Base-by-base conservation (phyloP, 2,113 vertebrate species). In the Atrichornis clamosus region DNA sequence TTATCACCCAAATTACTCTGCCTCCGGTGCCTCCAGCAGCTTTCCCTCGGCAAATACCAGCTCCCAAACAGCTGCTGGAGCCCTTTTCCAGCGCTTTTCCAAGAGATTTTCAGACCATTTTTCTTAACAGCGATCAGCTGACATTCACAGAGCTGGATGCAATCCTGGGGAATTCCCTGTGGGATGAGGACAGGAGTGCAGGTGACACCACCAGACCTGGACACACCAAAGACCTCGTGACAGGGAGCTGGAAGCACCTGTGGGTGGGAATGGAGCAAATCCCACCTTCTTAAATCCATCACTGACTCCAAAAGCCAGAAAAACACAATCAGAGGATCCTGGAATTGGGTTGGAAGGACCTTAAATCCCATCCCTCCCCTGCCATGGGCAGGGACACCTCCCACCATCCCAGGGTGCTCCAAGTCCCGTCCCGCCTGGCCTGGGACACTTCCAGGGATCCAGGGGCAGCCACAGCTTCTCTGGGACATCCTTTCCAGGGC, bases 121-220 rank as follows among this genome's bases (percentile, higher is more conserved):
- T 37, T 11, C 35, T 35, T 9, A 30, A 3, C 39, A 3, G 41
- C 13, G 30, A 4, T 15, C 75, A 41, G 20, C 15, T 19, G 77
- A 2, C 2, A 0, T 14, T 20, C 56, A 1, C 28, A 35, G 77
- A 32, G 84, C 37, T 23, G 68, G 39, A 6, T 1, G 6, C 17
- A 5, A 1, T 4, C 42, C 1, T 2, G 4, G 9, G 63, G 49
- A 13, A 6, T 6, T 4, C 27, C 44, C 35, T 4, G 13, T 0
- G 7, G 1, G 13, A 1, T 1, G 8, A 64, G 53, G 42, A 20
- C 42, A 0, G 23, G 5, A 2, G 44, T 2, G 15, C 0, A 0
- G 47, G 53, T 26, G 74, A 8, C 28, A 13, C 5, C 9, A 0
- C 0, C 47, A 4, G 14, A 35, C 5, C 49, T 13, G 37, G 22